These are phyloP conservation scores for Zaprionus ghesquierei DNA, from an alignment of 1,140 invertebrate genomes.

Conservation along the genomic window DNA sequence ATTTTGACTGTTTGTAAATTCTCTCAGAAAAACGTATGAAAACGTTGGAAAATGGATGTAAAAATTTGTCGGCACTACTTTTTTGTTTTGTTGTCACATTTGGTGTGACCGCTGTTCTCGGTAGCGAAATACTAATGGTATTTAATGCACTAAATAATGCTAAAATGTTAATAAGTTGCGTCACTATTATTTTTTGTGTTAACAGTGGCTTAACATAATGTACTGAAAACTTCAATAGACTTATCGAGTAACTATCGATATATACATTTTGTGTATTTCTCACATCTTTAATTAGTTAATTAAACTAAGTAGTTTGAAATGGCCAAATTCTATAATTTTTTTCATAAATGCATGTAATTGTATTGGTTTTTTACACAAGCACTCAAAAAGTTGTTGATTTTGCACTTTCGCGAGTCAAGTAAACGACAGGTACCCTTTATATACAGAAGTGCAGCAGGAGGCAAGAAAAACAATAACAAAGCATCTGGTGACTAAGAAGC, in stretches of 20 bases:
- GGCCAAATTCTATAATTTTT: slow-evolving; percentile 5
- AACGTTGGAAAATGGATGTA: slow-evolving; percentile 29
- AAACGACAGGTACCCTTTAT: background rate
- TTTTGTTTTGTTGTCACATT: slow-evolving; percentile 35
- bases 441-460: background rate
- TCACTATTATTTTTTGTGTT: background rate
- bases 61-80: slow-evolving; percentile 41
- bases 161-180: background rate
- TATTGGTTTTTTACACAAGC: too few species aligned
- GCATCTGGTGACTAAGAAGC: slow-evolving; percentile 33
- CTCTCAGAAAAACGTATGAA: slow-evolving; percentile 13
- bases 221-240: background rate
- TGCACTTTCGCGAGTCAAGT: background rate
- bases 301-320: background rate
- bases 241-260: background rate
- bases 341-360: background rate
- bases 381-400: too few species aligned
- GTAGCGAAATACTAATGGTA: background rate
- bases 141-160: background rate
- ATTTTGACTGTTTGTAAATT: slow-evolving; percentile 55
- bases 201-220: background rate
- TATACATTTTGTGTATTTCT: background rate
- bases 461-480: slow-evolving; percentile 36
- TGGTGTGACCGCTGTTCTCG: background rate
- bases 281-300: background rate